phyloP scores from a whole-genome alignment of 2,888 invertebrate genomes.

The Polyommatus iphigenia region DNA sequence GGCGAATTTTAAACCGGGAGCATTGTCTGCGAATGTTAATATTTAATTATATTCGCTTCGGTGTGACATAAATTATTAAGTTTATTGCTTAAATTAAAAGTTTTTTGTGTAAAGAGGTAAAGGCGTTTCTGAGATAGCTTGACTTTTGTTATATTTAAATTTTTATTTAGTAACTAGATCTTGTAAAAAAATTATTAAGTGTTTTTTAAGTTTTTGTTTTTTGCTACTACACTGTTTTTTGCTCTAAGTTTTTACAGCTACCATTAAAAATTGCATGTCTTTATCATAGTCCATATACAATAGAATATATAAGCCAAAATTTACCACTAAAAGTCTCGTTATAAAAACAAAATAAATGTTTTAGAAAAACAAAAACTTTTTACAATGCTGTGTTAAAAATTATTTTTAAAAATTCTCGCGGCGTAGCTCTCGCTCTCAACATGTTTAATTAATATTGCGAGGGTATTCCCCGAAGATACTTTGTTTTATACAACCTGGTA shows the following conservation, averaged over 20 bases:
- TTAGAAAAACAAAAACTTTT: not conserved
- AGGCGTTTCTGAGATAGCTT: too few relatives aligned
- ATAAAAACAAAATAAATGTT: not conserved
- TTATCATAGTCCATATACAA: too few relatives aligned
- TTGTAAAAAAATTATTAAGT: too few relatives aligned
- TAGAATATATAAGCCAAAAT: too few relatives aligned
- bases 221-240: too few relatives aligned
- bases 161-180: not conserved
- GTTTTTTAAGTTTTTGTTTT: too few relatives aligned
- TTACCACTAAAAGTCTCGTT: not conserved
- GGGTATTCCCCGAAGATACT: not conserved
- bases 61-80: slow-evolving; percentile 19
- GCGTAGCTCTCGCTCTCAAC: not conserved
- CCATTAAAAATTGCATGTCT: too few relatives aligned
- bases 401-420: not conserved
- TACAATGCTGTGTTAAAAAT: slow-evolving; percentile 7
- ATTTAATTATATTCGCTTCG: slow-evolving; percentile 30
- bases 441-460: slow-evolving; percentile 14
- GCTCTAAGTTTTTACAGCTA: too few relatives aligned
- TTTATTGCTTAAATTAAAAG: slow-evolving; percentile 17
- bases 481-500: not conserved
- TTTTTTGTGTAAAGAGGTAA: not conserved
- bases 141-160: not conserved
- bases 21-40: slow-evolving; percentile 39
- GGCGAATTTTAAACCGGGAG: slow-evolving; percentile 50